phyloP scores from a whole-genome alignment of 2,113 vertebrate species.

The Rhipidura dahli region DNA sequence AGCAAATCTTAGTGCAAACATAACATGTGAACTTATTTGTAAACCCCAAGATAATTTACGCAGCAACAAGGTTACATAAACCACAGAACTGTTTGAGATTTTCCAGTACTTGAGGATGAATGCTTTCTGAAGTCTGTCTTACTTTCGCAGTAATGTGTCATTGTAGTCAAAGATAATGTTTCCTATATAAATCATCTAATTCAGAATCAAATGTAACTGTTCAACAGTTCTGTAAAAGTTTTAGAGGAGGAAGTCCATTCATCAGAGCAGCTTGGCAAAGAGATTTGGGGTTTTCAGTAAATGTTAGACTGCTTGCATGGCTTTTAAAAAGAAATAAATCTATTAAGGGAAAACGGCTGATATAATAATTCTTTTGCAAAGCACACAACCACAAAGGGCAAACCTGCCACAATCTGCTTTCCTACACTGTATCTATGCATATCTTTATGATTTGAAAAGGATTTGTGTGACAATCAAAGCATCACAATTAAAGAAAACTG shows the following conservation, averaged over 20 bases:
- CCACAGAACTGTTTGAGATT: constrained; percentile 67
- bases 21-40: constrained; percentile 60
- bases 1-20: constrained; percentile 80
- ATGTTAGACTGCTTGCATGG: constrained; percentile 66
- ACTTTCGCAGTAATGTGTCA: constrained; percentile 48
- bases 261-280: constrained; percentile 68
- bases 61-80: constrained; percentile 68
- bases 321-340: constrained; percentile 68
- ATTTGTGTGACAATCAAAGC: constrained; percentile 56
- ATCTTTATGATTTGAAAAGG: constrained; percentile 44
- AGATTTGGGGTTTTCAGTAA: constrained; percentile 59
- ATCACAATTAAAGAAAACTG: constrained; percentile 65
- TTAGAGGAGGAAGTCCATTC: constrained; percentile 51
- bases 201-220: constrained; percentile 60
- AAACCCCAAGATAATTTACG: constrained; percentile 70
- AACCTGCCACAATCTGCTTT: constrained; percentile 62
- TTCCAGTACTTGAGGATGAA: constrained; percentile 60
- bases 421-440: constrained; percentile 57
- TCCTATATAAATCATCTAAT: constrained; percentile 67
- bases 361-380: constrained; percentile 64
- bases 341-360: constrained; percentile 58
- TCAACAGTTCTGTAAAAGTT: constrained; percentile 69
- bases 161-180: constrained; percentile 48
- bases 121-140: constrained; percentile 52
- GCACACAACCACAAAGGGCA: constrained; percentile 67